Percentiles rank a stretch among this genome's conserved stretches.
These are phyloP conservation scores for Tribolium madens DNA, from an alignment of 1,140 invertebrate genomes.

Conservation along the genomic window DNA sequence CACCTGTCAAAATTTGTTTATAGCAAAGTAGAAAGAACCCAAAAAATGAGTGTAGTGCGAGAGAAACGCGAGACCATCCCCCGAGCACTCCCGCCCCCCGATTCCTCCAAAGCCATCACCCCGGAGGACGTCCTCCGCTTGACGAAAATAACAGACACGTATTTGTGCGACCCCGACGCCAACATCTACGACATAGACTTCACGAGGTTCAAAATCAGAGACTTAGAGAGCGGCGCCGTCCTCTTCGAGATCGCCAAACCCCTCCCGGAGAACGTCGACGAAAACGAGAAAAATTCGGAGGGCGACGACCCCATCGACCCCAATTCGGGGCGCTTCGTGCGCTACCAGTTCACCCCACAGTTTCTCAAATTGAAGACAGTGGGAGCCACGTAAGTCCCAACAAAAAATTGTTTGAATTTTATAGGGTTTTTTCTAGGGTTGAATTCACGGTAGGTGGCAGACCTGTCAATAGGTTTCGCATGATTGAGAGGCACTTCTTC, in stretches of 20 bases:
- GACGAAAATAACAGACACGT: conserved; percentile 76
- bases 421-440: conserved; percentile 74
- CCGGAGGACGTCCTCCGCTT: conserved; percentile 75
- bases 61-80: conserved; percentile 60
- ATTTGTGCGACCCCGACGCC: conserved; percentile 93
- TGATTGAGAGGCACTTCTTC: conserved; percentile 99
- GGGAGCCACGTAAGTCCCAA: conserved; percentile 89
- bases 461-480: conserved; percentile 95
- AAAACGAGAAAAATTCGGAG: conserved; percentile 72
- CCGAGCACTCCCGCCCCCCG: conserved; percentile 44
- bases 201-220: conserved; percentile 96
- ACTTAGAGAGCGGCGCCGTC: conserved; percentile 91
- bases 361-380: conserved; percentile 97
- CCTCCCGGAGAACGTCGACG: conserved; percentile 70
- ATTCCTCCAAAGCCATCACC: conserved; percentile 65
- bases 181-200: conserved; percentile 99
- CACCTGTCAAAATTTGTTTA: conserved; percentile 39
- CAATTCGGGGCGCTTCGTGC: conserved; percentile 94
- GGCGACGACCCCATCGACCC: conserved; percentile 81
- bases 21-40: neutral
- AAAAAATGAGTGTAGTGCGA: conserved; percentile 62
- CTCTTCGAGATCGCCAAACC: conserved; percentile 99
- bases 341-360: conserved; percentile 96
- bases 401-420: neutral
- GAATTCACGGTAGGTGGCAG: conserved; percentile 95